Conservation (phyloP, 2,113 vertebrate species). For the Eretmodus cyanostictus region DNA sequence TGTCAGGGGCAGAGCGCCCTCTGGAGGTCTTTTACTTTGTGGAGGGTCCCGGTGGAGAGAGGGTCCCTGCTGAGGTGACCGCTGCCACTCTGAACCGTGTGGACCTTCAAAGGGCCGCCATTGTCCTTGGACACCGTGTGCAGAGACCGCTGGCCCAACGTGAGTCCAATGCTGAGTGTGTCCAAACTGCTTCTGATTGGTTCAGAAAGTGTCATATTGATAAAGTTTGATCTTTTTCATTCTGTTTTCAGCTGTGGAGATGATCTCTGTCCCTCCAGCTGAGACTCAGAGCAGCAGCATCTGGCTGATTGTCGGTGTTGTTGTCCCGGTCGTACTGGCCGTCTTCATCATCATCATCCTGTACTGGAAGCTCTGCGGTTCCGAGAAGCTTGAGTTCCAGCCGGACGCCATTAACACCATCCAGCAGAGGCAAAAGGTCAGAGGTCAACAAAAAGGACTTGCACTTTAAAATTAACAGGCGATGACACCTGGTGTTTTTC, state of each 20-base stretch:
- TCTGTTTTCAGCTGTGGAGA: constrained; percentile 80
- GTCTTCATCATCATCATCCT: constrained; percentile 88
- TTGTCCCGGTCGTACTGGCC: constrained; percentile 86
- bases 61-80: constrained; percentile 78
- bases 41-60: constrained; percentile 82
- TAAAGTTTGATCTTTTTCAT: background rate
- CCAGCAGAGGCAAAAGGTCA: constrained; percentile 95
- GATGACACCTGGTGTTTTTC: background rate
- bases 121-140: constrained; percentile 89
- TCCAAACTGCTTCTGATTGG: background rate
- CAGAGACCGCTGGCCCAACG: constrained; percentile 85
- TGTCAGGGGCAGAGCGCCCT: constrained; percentile 77
- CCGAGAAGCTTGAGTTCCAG: constrained; percentile 96
- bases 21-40: constrained; percentile 93
- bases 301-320: constrained; percentile 92
- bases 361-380: constrained; percentile 96
- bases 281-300: constrained; percentile 86
- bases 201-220: background rate
- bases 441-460: background rate
- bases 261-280: constrained; percentile 67
- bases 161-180: constrained; percentile 52
- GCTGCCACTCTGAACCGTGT: constrained; percentile 85
- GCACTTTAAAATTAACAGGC: background rate
- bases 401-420: constrained; percentile 91
- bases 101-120: constrained; percentile 90